Evolutionary conservation across 2,888 invertebrate species (phyloP), one percentile per base, ranked within the genome.

Genomic region (Cosmopolites sordidus): DNA sequence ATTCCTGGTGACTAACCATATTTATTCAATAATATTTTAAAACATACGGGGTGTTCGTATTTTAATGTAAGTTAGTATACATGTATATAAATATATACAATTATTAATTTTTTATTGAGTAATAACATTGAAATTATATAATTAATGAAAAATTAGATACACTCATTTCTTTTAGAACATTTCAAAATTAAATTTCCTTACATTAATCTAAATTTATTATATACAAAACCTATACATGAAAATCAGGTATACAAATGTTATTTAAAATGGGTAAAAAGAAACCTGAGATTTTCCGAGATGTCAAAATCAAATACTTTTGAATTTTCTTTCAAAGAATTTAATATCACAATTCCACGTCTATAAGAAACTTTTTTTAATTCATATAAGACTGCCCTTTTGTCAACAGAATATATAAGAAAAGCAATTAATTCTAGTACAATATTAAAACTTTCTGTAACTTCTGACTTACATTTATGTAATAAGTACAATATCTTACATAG

Each of bases 401-500:
- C 51, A 4, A 61, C 60, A 18, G 59, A 54, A 38, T 59, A 62
- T 33, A 68, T 60, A 43, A 68, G 57, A 61, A 62, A 68, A 47
- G 64, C 63, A 42, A 62, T 53, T n/a, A 71, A 50, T 58, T 70
- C 69, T 41, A 64, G 40, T 38, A 54, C 51, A 43, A 61, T 45
- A 5, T 63, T 61, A 43, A 60, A 64, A 47, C 62, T 56, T 43
- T 64, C 62, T 8, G 30, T n/a, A 43, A 62, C 54, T 15, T 65
- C 63, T 14, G 58, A 58, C 54, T 56, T 56, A 27, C 57, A 54
- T 9, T 59, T 56, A 38, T 58, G 47, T 17, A 67, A 48, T 42
- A 60, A 53, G 12, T 52, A 58, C 11, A 66, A 57, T 18, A 68
- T 66, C 49, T 60, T 60, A 33, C 61, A 59, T 9, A 68, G 42